Conservation (phyloP, 2,113 vertebrate genomes). For the Steatornis caripensis region DNA sequence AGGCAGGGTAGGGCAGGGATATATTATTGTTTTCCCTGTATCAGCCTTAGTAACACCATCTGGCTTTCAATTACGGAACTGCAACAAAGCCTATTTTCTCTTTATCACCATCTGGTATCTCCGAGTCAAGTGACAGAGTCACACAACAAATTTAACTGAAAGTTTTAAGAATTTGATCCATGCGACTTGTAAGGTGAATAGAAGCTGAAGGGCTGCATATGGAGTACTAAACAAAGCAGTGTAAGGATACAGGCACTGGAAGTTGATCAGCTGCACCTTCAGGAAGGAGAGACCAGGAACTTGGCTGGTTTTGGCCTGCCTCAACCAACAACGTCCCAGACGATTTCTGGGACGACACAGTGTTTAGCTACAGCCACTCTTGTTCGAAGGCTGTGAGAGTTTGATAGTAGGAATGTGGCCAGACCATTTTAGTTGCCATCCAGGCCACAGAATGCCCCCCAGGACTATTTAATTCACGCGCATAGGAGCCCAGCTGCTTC, state of each 20-base stretch:
- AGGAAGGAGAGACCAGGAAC: neutral
- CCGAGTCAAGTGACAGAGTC: neutral
- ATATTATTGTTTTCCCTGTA: constrained; percentile 39
- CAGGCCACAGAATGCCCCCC: neutral
- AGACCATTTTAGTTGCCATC: neutral
- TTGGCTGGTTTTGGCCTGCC: neutral
- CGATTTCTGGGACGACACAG: neutral
- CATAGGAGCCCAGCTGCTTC: neutral
- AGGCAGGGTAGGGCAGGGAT: neutral
- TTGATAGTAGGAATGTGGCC: neutral
- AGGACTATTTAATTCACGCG: neutral
- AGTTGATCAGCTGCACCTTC: neutral
- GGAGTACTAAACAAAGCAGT: neutral
- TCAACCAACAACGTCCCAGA: neutral
- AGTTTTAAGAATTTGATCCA: neutral
- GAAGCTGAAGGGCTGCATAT: neutral
- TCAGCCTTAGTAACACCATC: constrained; percentile 65
- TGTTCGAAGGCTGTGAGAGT: neutral
- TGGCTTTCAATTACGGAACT: constrained; percentile 63
- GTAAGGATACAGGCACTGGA: neutral
- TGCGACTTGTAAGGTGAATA: neutral
- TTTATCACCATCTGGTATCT: constrained; percentile 55
- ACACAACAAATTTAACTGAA: constrained; percentile 8
- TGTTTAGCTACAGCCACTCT: neutral
- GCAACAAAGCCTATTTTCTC: constrained; percentile 62